Evolutionary conservation across 2,113 vertebrate genomes (phyloP).

Genomic region (Bolborhynchus lineola): DNA sequence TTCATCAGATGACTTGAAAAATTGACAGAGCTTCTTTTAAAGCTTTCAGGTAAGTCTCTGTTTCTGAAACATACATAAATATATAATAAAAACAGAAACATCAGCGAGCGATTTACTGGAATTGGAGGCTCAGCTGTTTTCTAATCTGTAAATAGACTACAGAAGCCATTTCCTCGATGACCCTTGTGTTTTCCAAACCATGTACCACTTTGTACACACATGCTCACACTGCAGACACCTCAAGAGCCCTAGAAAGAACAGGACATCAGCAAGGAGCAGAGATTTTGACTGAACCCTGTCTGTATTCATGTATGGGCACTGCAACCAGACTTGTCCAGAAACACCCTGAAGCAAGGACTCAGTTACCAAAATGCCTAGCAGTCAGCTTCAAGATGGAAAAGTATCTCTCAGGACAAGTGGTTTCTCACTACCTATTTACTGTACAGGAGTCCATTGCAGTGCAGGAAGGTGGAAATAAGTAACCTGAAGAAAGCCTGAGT

Average conservation of each 20-base stretch:
- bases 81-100: neutral
- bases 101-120: neutral
- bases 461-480: neutral
- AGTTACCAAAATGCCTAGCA: neutral
- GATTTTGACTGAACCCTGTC: neutral
- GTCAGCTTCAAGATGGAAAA: neutral
- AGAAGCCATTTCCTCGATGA: neutral
- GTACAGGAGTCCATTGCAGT: neutral
- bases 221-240: neutral
- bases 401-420: neutral
- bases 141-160: neutral
- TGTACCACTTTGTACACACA: neutral
- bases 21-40: neutral
- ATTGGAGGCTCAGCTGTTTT: neutral
- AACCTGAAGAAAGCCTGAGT: neutral
- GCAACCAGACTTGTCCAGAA: neutral
- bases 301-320: neutral
- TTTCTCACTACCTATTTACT: neutral
- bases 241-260: accelerated
- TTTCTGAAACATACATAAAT: neutral
- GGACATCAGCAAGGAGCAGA: neutral
- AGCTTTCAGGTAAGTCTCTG: neutral
- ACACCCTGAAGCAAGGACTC: neutral
- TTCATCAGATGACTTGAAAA: neutral
- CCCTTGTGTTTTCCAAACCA: neutral